These are phyloP conservation scores for Chironomus tentans DNA, from an alignment of 2,888 invertebrate genomes.

Conservation along the genomic window DNA sequence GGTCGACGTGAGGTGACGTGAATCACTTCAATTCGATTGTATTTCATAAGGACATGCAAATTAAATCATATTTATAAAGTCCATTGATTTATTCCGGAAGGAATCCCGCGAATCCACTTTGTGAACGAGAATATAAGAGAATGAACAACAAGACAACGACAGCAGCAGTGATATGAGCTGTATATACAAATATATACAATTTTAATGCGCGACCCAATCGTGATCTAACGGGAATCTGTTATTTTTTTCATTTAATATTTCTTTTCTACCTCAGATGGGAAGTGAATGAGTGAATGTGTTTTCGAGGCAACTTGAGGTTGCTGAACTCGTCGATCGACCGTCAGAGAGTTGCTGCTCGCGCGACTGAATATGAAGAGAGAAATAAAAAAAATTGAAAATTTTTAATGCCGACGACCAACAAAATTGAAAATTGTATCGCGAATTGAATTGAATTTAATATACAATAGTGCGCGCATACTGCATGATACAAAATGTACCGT, in stretches of 20 bases:
- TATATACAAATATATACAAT: neutral
- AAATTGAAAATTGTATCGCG: slow-evolving; percentile 23
- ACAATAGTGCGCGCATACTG: neutral
- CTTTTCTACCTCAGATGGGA: slow-evolving; percentile 2
- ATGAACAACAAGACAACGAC: too few species aligned
- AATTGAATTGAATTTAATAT: neutral
- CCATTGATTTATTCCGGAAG: slow-evolving; percentile 1
- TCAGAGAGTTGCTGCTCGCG: neutral
- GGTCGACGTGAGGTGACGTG: too few species aligned
- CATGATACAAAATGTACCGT: slow-evolving; percentile 19
- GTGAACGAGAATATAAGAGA: neutral
- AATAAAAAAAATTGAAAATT: neutral
- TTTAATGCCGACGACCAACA: slow-evolving; percentile 20
- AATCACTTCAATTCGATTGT: neutral
- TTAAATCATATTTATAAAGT: neutral
- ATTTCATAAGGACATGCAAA: neutral
- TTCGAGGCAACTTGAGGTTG: slow-evolving; percentile 27
- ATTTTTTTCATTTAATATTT: neutral
- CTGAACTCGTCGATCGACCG: slow-evolving; percentile 18
- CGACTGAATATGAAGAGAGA: neutral
- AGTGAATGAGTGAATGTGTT: slow-evolving; percentile 21
- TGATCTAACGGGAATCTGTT: slow-evolving; percentile 23
- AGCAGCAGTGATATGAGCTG: neutral
- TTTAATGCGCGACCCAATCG: slow-evolving; percentile 6
- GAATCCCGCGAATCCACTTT: neutral